A percentile compares a stretch with the other conserved stretches of the same genome.
These are phyloP conservation scores for Phymastichus coffea DNA, from an alignment of 1,140 invertebrate species.

Conservation along the genomic window DNA sequence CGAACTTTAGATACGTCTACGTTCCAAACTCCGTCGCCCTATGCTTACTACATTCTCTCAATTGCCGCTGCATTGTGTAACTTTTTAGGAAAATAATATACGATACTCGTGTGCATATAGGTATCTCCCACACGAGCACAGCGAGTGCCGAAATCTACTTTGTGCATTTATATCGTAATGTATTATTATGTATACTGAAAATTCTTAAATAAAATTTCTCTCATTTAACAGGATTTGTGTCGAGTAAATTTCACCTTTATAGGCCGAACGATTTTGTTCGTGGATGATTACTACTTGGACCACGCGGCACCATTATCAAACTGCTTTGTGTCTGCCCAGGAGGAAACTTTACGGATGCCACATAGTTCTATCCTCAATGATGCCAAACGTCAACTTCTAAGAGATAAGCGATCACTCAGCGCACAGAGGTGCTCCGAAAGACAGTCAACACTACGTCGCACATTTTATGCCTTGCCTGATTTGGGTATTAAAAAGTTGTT, in stretches of 20 bases:
- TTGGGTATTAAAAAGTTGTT: slow-evolving; percentile 26
- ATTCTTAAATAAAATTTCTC: neutral
- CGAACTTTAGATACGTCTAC: too few species aligned
- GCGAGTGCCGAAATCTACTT: too few species aligned
- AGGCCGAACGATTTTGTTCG: slow-evolving; percentile 29
- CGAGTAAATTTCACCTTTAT: slow-evolving; percentile 31
- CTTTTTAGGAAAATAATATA: too few species aligned
- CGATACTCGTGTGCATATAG: too few species aligned
- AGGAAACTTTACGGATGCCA: slow-evolving; percentile 5
- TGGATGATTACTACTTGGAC: slow-evolving; percentile 30
- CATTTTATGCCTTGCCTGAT: slow-evolving; percentile 25
- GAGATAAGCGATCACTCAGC: slow-evolving; percentile 16
- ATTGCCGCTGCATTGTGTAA: too few species aligned
- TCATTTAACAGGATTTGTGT: slow-evolving; percentile 29
- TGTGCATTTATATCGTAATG: too few species aligned
- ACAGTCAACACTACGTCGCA: slow-evolving; percentile 20
- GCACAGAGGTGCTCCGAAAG: slow-evolving; percentile 15
- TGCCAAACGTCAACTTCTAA: neutral
- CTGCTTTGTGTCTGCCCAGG: slow-evolving; percentile 1
- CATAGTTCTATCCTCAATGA: too few species aligned
- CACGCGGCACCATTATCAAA: slow-evolving; percentile 3
- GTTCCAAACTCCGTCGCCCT: too few species aligned
- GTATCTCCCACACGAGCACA: too few species aligned
- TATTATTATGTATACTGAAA: slow-evolving; percentile 1
- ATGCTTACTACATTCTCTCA: too few species aligned